These are phyloP conservation scores for Acanthopleura granulata DNA, from an alignment of 2,888 invertebrate species.

Conservation along the genomic window DNA sequence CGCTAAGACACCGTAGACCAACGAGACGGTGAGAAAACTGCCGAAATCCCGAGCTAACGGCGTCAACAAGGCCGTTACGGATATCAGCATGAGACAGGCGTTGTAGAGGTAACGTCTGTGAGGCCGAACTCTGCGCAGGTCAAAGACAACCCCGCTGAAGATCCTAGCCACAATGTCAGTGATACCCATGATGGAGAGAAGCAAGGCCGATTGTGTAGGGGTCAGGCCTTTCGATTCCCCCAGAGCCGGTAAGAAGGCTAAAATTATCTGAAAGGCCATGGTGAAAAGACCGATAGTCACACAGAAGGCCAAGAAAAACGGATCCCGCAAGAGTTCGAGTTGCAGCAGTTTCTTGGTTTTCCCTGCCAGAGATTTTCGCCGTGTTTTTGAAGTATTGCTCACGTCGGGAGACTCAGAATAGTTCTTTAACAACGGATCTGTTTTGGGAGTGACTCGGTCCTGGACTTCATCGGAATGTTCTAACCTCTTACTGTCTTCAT, in stretches of 20 bases:
- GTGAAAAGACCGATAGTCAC: slow-evolving; percentile 34
- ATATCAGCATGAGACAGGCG: background rate
- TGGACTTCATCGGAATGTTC: no score
- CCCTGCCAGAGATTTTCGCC: no score
- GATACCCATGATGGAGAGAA: background rate
- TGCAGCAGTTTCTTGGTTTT: slow-evolving; percentile 28
- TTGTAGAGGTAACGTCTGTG: background rate
- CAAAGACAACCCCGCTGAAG: background rate
- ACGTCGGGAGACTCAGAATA: no score
- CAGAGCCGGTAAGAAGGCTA: slow-evolving; percentile 16
- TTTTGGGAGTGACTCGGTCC: no score
- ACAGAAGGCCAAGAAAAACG: slow-evolving; percentile 34
- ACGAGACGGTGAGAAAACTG: background rate
- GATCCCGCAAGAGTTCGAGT: slow-evolving; percentile 30
- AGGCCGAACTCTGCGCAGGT: background rate
- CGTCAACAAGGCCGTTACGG: background rate
- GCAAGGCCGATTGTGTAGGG: background rate
- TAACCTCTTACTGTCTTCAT: no score
- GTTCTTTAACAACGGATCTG: no score
- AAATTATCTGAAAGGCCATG: slow-evolving; percentile 27
- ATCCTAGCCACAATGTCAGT: background rate
- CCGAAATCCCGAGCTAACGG: background rate
- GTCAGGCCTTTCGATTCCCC: slow-evolving; percentile 8
- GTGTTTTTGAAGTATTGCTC: no score
- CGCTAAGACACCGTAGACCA: background rate